Base-by-base conservation (phyloP, 2,888 invertebrate species). In the Aspidiotus destructor region DNA sequence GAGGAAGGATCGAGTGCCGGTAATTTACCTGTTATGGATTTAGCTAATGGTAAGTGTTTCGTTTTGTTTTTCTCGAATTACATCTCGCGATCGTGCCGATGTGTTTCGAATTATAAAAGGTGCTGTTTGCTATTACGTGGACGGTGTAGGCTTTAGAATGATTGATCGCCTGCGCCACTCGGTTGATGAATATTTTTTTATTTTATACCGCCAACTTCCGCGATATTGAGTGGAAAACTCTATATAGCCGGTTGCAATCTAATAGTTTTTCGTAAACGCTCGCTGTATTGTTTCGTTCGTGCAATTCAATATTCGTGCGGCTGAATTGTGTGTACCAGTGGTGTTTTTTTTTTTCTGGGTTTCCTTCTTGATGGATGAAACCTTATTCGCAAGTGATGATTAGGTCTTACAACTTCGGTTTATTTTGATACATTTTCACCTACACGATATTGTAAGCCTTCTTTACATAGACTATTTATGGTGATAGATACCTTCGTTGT, bases 1-100 rank as follows among this genome's bases (percentile, higher is more conserved):
- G 81, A 81, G 72, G 79, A 78, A 73, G 77, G 76, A 11, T 41
- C 41, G 17, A 62, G 48, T 62, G 52, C 17, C 9, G 55, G 17
- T 42, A 40, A 65, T 44, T 28, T 65, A 17, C 16, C 65, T 11
- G 65, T 55, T 40, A 17, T 65, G 17, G 57, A 65, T 44, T 44
- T 65, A 58, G 42, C 65, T 17, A 65, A 58, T n/a, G 57, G 65
- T 65, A 40, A 65, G 65, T 48, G 44, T 1, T 44, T 28, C 28
- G 28, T 28, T 28, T 28, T 28, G 28, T 28, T 28, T 28, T 28
- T 28, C 28, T 28, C 28, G 28, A 28, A 28, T 28, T 28, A 28
- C 28, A 28, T 5, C 28, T 28, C 28, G 28, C 28, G 28, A 28
- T 28, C 28, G 28, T 28, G 28, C 28, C 28, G 28, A 28, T 28